Evolutionary conservation across 2,797 vertebrate genomes (phyloP), one percentile per base, ranked within the genome.

Genomic region (Platyrinchus mystaceus): DNA sequence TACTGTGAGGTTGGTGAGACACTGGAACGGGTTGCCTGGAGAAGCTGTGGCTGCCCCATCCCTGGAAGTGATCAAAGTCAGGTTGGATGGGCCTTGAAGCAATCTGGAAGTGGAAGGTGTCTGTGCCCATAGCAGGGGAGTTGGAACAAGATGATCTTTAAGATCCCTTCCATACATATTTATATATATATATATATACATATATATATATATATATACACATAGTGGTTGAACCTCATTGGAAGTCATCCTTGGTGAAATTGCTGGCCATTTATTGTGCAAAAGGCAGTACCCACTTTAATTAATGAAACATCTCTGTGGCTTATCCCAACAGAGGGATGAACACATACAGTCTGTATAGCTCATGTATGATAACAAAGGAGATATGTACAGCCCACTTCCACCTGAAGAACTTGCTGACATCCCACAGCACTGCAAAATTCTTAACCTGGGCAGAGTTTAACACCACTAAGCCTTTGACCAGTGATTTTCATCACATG

Each of bases 311-410:
- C 34, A 19, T 9, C 37, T 89, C 37, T 4, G 37, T 24, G 34
- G 34, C 17, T 64, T 47, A 56, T 68, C 28, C 68, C 26, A 4
- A 36, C 39, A 55, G 7, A 41, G 21, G 6, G 9, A 36, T 49
- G 55, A 67, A 34, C 10, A 6, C 3, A 1, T 44, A 27, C 14
- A 30, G 52, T 22, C 46, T 84, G 2, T 32, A 26, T 3, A 69
- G 20, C 41, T 41, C 2, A 0, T n/a, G 24, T 70, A 20, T 10
- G 52, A 17, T 24, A 67, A 36, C 11, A 53, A 43, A 50, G 43
- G 30, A 68, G 16, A 64, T 5, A 3, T 0, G 2, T 2, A 37
- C 26, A 53, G 53, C 21, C 13, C 0, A 0, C 19, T 44, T 66
- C 13, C 20, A 69, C 36, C 53, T 53, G 18, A 56, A 62, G 17